Conservation (phyloP, 92 coral and sea anemone species). For the Palythoa grandis region DNA sequence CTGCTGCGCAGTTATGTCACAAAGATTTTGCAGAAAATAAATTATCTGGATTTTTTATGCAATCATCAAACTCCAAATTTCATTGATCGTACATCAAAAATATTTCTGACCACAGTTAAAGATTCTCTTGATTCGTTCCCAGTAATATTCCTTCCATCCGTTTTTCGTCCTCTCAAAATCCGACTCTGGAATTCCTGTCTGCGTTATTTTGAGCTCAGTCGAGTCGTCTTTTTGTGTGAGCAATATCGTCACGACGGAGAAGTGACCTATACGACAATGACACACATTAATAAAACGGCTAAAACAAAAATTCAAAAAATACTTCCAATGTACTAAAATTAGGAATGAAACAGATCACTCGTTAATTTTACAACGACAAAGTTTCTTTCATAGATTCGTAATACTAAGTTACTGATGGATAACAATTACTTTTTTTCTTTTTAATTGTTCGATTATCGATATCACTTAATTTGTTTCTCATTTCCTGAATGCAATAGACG, state of each 20-base stretch:
- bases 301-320: neutral
- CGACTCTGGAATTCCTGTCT: slow-evolving; percentile 89
- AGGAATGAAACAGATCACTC: neutral
- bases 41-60: no score
- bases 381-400: no score
- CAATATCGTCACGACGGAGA: slow-evolving; percentile 83
- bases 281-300: neutral
- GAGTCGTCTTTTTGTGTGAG: slow-evolving; percentile 84
- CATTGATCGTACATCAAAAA: slow-evolving; percentile 57
- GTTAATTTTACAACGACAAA: no score
- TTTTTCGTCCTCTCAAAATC: slow-evolving; percentile 86
- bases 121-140: slow-evolving; percentile 92
- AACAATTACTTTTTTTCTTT: no score
- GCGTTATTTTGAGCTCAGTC: slow-evolving; percentile 81
- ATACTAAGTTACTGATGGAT: no score
- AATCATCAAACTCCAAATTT: no score
- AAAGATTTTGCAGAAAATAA: no score
- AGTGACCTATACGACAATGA: slow-evolving; percentile 63
- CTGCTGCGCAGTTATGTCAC: no score
- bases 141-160: slow-evolving; percentile 95
- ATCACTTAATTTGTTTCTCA: no score
- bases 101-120: slow-evolving; percentile 89
- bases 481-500: no score
- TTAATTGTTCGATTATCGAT: no score
- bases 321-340: neutral